Conservation (phyloP, 1,140 invertebrate species). For the Dufourea novaeangliae region DNA sequence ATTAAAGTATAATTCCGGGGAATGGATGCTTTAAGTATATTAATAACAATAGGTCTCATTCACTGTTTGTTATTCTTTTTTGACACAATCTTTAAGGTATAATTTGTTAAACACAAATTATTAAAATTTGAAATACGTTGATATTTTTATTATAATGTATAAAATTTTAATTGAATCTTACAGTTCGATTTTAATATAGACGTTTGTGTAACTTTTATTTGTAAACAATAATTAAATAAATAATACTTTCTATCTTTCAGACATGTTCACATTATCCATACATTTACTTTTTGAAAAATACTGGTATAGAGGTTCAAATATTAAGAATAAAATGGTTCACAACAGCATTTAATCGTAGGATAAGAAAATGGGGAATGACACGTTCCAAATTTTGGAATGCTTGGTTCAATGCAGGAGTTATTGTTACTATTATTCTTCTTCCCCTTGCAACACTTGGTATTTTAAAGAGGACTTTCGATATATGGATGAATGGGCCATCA, state of each 20-base stretch:
- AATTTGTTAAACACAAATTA: slow-evolving; percentile 20
- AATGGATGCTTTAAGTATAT: slow-evolving; percentile 77
- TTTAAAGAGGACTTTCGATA: slow-evolving; percentile 76
- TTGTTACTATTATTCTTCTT: slow-evolving; percentile 84
- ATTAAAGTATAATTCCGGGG: slow-evolving; percentile 34
- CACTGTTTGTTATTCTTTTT: slow-evolving; percentile 87
- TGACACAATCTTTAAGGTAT: slow-evolving; percentile 87
- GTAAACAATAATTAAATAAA: slow-evolving; percentile 23
- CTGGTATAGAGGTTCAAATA: slow-evolving; percentile 87
- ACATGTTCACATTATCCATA: slow-evolving; percentile 91
- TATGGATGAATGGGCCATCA: slow-evolving; percentile 50
- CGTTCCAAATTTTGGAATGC: slow-evolving; percentile 84
- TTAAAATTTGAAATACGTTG: background rate
- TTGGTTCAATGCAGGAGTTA: slow-evolving; percentile 87
- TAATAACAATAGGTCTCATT: slow-evolving; percentile 80
- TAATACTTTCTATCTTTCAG: slow-evolving; percentile 82
- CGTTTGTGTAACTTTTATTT: slow-evolving; percentile 13
- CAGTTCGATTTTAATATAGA: background rate
- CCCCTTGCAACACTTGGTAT: slow-evolving; percentile 85
- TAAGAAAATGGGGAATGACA: slow-evolving; percentile 88
- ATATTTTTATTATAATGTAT: too few relatives aligned
- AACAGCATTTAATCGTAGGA: slow-evolving; percentile 87
- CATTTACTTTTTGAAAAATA: slow-evolving; percentile 87
- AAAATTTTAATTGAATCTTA: too few relatives aligned
- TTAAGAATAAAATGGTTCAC: slow-evolving; percentile 90